Conservation (phyloP, 2,113 vertebrate genomes). For the Porphyrio hochstetteri region DNA sequence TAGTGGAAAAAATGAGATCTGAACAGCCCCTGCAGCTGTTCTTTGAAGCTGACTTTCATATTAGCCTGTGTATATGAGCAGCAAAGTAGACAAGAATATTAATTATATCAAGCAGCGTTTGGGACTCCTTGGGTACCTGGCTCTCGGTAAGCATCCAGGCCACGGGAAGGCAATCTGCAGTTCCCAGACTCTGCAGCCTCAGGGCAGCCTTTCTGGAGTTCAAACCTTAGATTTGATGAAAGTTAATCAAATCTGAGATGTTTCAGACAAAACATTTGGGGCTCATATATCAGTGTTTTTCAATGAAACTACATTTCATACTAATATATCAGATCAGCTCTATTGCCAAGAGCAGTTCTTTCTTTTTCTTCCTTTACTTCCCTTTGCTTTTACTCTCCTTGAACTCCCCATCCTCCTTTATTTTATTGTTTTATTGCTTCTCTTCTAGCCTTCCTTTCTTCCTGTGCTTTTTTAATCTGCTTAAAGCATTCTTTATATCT, state of each 20-base stretch:
- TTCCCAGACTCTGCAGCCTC: background rate
- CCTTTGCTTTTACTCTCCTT: background rate
- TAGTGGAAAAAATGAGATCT: background rate
- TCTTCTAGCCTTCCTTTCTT: background rate
- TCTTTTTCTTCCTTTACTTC: background rate
- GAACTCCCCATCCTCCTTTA: background rate
- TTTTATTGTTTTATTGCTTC: conserved; percentile 26
- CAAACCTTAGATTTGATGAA: background rate
- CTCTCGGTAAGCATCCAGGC: background rate
- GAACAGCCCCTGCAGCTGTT: background rate
- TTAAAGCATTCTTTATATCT: background rate
- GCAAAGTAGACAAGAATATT: background rate
- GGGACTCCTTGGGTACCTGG: background rate
- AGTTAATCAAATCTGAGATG: conserved; percentile 1
- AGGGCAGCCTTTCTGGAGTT: background rate
- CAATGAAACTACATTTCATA: background rate
- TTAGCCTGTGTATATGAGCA: background rate
- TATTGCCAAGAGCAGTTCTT: background rate
- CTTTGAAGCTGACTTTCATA: background rate
- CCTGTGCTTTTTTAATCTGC: background rate
- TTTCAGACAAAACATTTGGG: conserved; percentile 3
- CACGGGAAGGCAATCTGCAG: background rate
- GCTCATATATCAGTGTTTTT: background rate
- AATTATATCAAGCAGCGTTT: background rate
- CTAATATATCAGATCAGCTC: background rate